Percentiles rank a stretch among this genome's conserved stretches.
phyloP scores from a whole-genome alignment of 2,113 vertebrate species.

The Nicator chloris region DNA sequence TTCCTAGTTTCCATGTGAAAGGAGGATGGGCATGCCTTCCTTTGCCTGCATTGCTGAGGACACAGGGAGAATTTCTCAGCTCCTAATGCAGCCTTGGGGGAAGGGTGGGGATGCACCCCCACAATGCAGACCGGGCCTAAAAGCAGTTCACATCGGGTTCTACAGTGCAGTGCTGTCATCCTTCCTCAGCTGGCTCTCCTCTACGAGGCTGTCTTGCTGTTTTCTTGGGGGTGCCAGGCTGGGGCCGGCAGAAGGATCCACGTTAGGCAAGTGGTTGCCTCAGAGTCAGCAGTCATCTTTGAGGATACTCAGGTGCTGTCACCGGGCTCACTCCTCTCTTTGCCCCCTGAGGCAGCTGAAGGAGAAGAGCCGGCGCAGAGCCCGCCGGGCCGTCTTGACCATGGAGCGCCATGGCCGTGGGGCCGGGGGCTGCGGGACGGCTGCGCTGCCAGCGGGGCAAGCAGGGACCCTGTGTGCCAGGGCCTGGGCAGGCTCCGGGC shows the following conservation, averaged over 20 bases:
- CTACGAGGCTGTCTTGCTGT: neutral
- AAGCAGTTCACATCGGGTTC: accelerated
- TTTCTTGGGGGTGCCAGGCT: accelerated
- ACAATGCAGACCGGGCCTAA: accelerated
- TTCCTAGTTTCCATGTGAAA: neutral
- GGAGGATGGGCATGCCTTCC: neutral
- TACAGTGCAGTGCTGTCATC: accelerated
- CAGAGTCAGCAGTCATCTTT: accelerated
- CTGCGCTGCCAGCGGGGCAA: neutral
- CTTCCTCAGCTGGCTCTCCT: accelerated
- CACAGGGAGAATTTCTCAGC: neutral
- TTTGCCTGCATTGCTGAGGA: neutral
- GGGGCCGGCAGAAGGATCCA: neutral
- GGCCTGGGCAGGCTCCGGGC: neutral
- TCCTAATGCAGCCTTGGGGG: accelerated
- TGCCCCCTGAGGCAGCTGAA: neutral
- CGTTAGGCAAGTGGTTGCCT: neutral
- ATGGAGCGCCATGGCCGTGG: neutral
- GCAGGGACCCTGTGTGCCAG: neutral
- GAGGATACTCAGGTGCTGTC: accelerated
- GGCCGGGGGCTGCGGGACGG: neutral
- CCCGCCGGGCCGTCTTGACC: neutral
- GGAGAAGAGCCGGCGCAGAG: neutral
- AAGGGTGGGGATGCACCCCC: accelerated
- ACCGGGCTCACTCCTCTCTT: neutral